Conservation (phyloP, 2,888 invertebrate species). For the Diarsia dahlii region DNA sequence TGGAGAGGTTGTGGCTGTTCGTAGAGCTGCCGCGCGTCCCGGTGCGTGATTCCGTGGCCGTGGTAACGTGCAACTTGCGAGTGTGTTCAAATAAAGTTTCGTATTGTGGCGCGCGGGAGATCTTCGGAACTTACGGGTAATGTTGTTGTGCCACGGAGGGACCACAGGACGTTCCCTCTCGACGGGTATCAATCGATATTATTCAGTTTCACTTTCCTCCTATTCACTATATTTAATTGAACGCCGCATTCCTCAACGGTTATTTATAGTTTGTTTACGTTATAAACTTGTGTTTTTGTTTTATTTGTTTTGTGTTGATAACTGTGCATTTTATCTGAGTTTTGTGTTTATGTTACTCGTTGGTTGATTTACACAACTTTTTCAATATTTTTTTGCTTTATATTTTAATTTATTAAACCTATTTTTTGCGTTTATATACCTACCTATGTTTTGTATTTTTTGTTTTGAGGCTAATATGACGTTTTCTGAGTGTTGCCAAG, state of each 20-base stretch:
- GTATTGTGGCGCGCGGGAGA: background rate
- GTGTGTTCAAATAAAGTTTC: slow-evolving; percentile 37
- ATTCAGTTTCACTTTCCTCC: slow-evolving; percentile 48
- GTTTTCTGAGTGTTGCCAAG: slow-evolving; percentile 11
- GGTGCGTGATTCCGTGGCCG: background rate
- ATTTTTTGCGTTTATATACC: background rate
- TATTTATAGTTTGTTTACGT: slow-evolving; percentile 62
- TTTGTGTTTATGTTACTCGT: slow-evolving; percentile 28
- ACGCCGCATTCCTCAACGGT: slow-evolving; percentile 34
- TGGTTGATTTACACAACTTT: slow-evolving; percentile 25
- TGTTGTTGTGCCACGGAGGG: background rate
- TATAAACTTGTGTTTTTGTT: slow-evolving; percentile 46
- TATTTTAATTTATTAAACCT: too few species aligned
- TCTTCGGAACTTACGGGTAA: background rate
- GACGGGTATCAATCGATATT: slow-evolving; percentile 27
- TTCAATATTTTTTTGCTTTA: background rate
- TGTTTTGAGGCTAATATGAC: slow-evolving; percentile 1
- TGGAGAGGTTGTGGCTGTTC: slow-evolving; percentile 24
- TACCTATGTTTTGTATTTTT: slow-evolving; percentile 1
- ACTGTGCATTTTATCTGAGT: slow-evolving; percentile 39
- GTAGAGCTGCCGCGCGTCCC: slow-evolving; percentile 17
- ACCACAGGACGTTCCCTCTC: slow-evolving; percentile 38
- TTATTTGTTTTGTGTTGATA: slow-evolving; percentile 42
- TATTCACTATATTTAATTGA: slow-evolving; percentile 9
- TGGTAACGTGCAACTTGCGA: background rate